Evolutionary conservation across 2,888 invertebrate species (phyloP).

Genomic region (Pseudococcus longispinus): DNA sequence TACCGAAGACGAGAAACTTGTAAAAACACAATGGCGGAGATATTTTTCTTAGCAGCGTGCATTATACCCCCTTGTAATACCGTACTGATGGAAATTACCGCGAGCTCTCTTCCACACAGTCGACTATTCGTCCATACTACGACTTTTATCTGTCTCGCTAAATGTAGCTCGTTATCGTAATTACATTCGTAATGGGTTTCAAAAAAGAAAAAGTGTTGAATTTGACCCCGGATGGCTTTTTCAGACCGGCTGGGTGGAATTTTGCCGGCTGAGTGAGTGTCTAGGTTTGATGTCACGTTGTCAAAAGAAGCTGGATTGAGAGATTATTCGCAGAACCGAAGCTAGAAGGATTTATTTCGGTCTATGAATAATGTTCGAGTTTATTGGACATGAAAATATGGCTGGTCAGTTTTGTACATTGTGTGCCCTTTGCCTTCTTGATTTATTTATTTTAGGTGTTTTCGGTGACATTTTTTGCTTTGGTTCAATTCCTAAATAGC

Average conservation of each 20-base stretch:
- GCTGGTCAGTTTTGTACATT: too few relatives aligned
- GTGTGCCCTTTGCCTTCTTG: too few relatives aligned
- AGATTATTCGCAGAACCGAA: neutral
- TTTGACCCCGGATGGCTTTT: neutral
- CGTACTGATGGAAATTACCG: neutral
- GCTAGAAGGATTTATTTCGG: neutral
- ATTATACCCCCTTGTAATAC: neutral
- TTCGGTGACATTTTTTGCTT: too few relatives aligned
- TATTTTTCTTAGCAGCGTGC: neutral
- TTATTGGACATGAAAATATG: too few relatives aligned
- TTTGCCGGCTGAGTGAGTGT: neutral
- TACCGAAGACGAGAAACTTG: neutral
- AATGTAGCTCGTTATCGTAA: slow-evolving; percentile 18
- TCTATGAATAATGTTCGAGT: too few relatives aligned
- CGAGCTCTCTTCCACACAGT: neutral
- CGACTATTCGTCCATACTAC: neutral
- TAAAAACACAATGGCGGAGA: neutral
- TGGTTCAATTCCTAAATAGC: too few relatives aligned
- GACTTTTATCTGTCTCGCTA: slow-evolving; percentile 7
- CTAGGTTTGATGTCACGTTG: neutral
- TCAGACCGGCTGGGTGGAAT: neutral
- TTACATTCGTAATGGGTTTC: slow-evolving; percentile 10
- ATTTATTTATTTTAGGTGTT: too few relatives aligned
- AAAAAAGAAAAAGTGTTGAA: neutral
- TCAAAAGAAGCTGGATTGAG: neutral